phyloP scores from a whole-genome alignment of 2,113 vertebrate genomes.

The Hippocampus abdominalis region DNA sequence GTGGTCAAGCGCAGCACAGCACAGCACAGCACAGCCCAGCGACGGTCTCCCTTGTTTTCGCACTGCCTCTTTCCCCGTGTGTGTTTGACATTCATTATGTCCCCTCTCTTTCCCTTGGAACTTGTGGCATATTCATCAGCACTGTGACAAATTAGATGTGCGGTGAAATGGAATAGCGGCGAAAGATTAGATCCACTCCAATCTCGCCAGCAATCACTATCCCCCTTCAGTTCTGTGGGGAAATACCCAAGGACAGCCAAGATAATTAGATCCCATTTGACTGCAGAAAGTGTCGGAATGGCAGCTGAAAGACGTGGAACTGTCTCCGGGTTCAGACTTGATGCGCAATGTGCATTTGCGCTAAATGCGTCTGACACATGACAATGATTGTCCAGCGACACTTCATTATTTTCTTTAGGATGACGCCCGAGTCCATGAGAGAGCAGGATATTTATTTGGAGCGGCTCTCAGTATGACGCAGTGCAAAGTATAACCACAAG shows the following conservation, averaged over 20 bases:
- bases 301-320: slow-evolving; percentile 49
- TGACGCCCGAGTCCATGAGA: background rate
- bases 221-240: slow-evolving; percentile 68
- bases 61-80: slow-evolving; percentile 29
- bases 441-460: no score
- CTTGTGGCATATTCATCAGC: slow-evolving; percentile 69
- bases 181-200: slow-evolving; percentile 70
- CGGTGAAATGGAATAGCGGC: slow-evolving; percentile 64
- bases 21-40: slow-evolving; percentile 14
- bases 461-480: no score
- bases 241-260: slow-evolving; percentile 64
- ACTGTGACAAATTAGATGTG: slow-evolving; percentile 75
- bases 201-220: slow-evolving; percentile 68
- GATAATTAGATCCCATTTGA: slow-evolving; percentile 67
- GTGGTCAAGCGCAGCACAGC: slow-evolving; percentile 43
- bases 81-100: slow-evolving; percentile 67
- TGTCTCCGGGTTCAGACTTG: background rate
- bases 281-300: slow-evolving; percentile 52
- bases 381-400: background rate
- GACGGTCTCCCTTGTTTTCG: slow-evolving; percentile 33
- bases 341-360: slow-evolving; percentile 14
- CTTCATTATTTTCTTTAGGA: background rate
- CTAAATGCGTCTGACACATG: background rate
- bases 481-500: no score
- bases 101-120: slow-evolving; percentile 65